These are phyloP conservation scores for Acrocephalus scirpaceus DNA, from an alignment of 2,797 vertebrate species.

Conservation along the genomic window DNA sequence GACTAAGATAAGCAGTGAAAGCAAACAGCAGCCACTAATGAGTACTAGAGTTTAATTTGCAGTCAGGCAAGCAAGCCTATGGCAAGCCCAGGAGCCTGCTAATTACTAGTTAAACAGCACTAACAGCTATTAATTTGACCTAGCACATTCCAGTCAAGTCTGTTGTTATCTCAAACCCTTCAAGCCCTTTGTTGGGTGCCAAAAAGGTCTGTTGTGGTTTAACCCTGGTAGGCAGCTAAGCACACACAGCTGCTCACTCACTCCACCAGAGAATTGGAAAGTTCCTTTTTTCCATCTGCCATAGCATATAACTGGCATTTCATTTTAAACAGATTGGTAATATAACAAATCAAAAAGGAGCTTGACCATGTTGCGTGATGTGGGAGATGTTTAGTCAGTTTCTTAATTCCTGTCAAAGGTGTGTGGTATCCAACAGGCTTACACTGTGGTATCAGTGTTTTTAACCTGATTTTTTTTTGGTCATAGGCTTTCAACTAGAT, in stretches of 20 bases:
- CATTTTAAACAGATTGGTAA: background rate
- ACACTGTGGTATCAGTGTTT: background rate
- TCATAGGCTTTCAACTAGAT: background rate
- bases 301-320: background rate
- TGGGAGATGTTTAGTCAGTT: background rate
- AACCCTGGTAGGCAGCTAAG: background rate
- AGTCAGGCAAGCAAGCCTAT: background rate
- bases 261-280: background rate
- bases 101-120: background rate
- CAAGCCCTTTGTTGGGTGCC: background rate
- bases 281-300: background rate
- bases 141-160: background rate
- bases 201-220: background rate
- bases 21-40: background rate
- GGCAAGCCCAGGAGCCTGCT: background rate
- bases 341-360: background rate
- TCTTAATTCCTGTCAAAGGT: background rate
- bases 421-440: background rate
- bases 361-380: background rate
- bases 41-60: background rate
- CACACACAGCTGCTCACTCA: background rate
- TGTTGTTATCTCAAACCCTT: background rate
- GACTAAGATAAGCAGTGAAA: background rate
- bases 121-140: background rate
- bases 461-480: background rate